Percentiles rank a stretch among this genome's conserved stretches.
Evolutionary conservation across 2,797 vertebrate genomes (phyloP).

Genomic region (Margarornis squamiger): DNA sequence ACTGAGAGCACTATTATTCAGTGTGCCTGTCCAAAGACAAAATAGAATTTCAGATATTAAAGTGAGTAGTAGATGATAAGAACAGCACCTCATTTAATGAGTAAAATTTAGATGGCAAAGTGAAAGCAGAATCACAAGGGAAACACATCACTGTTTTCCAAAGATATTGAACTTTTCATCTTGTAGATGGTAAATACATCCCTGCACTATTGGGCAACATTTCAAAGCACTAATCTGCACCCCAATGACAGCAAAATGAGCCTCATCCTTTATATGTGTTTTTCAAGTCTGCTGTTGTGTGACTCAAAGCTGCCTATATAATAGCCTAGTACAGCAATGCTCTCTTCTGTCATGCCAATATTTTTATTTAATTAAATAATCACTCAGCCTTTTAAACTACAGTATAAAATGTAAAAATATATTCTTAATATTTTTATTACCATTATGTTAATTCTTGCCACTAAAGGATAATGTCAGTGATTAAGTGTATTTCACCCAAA

Average conservation of each 20-base stretch:
- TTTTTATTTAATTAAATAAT: slow-evolving; percentile 23
- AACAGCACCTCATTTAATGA: not conserved
- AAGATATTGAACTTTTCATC: not conserved
- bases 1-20: not conserved
- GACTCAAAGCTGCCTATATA: slow-evolving; percentile 8
- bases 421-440: slow-evolving; percentile 1
- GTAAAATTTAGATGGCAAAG: not conserved
- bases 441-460: not conserved
- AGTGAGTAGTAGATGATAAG: not conserved
- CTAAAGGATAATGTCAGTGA: slow-evolving; percentile 17
- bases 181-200: not conserved
- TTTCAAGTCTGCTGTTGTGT: not conserved
- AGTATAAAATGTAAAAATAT: not conserved
- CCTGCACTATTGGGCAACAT: not conserved
- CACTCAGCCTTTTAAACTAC: not conserved
- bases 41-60: not conserved
- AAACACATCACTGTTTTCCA: not conserved
- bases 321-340: not conserved
- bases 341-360: not conserved
- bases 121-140: not conserved
- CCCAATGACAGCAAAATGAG: not conserved
- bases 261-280: not conserved
- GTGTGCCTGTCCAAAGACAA: not conserved
- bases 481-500: slow-evolving; percentile 37
- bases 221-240: not conserved